phyloP scores from a whole-genome alignment of 2,113 vertebrate genomes.

The Corydoras maculifer region DNA sequence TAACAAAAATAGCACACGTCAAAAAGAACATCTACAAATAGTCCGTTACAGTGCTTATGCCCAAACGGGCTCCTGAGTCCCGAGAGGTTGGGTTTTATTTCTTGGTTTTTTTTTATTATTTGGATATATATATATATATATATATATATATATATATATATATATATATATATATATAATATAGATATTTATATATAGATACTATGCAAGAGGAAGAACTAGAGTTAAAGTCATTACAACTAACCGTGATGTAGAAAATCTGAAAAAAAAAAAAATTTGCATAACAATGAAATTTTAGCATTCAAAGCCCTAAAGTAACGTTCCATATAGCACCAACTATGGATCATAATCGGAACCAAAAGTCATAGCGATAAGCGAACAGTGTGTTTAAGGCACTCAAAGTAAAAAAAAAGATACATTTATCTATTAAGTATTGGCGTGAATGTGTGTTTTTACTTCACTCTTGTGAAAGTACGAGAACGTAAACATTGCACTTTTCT shows the following conservation, averaged over 20 bases:
- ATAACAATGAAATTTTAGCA: too few relatives aligned
- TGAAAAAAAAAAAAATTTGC: constrained; percentile 6
- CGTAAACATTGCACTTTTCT: constrained; percentile 44
- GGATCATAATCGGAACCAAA: too few relatives aligned
- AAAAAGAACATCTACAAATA: constrained; percentile 42
- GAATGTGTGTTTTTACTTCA: constrained; percentile 19
- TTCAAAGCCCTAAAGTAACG: too few relatives aligned
- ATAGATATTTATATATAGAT: neutral
- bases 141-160: too few relatives aligned
- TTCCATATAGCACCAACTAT: too few relatives aligned
- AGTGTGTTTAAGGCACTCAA: too few relatives aligned
- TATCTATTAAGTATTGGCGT: constrained; percentile 38
- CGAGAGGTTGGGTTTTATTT: constrained; percentile 24
- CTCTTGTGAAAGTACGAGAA: constrained; percentile 25
- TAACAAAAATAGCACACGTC: constrained; percentile 48
- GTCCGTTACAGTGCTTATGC: constrained; percentile 44
- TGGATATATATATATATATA: too few relatives aligned
- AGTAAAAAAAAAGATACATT: constrained; percentile 28
- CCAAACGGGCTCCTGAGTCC: constrained; percentile 43
- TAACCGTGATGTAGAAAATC: constrained; percentile 35
- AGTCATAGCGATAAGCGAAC: too few relatives aligned
- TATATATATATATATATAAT: too few relatives aligned
- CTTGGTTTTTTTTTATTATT: neutral
- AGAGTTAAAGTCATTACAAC: constrained; percentile 14
- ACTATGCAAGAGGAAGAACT: constrained; percentile 34